Base-by-base conservation (phyloP, 2,797 vertebrate genomes). In the Odontamblyopus rebecca region DNA sequence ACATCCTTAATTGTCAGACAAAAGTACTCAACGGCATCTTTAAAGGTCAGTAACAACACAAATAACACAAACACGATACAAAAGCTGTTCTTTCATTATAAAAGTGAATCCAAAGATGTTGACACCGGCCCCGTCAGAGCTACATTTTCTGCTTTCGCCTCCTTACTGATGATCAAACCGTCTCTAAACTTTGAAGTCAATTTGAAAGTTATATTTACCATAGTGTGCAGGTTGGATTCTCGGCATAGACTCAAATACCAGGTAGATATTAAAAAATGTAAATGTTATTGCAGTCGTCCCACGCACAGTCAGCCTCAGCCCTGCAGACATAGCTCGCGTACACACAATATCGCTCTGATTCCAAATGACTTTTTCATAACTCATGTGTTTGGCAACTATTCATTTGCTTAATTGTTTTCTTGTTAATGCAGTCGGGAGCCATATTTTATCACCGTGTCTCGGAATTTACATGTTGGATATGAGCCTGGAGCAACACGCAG, bases 361-460 rank as follows among this genome's bases (percentile, higher is more conserved):
- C 50, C 15, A 30, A 53, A 54, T 73, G 71, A 67, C 56, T 29
- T 26, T n/a, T 27, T 64, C 32, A 64, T 35, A 68, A 64, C 61
- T 54, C 53, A 61, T 50, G n/a, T 48, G 41, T 53, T 38, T 65
- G 63, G 38, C 65, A 67, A 53, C 65, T n/a, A 67, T 67, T 67
- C 65, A 68, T 68, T 68, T 68, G 67, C 67, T 27, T 68, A 57
- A 68, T 41, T n/a, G 30, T 68, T 68, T 68, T 68, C 29, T 56
- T 68, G 30, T 68, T 68, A 63, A 63, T 41, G 35, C 38, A 54
- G 32, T 32, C 67, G 19, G 67, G 13, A 38, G 6, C 30, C 30
- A 26, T 56, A 57, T 35, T 63, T 51, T 29, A 66, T 50, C 44
- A 63, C 61, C 12, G 7, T 26, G 32, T 38, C 30, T 61, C 11